Evolutionary conservation across 2,888 invertebrate genomes (phyloP), one percentile per base, ranked within the genome.

Genomic region (Pandemis cinnamomeana): DNA sequence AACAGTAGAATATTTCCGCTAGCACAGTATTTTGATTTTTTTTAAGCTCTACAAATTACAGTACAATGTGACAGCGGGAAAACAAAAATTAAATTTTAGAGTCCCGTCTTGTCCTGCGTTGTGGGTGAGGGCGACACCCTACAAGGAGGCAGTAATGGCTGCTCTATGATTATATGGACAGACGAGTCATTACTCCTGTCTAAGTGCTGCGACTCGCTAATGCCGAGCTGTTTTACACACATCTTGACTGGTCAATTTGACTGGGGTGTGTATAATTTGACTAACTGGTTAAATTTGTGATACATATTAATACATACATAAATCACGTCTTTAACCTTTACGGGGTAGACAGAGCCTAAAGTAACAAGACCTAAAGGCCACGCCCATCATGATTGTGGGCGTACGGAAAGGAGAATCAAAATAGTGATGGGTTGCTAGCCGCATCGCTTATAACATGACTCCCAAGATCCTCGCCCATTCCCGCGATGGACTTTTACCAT

Each of bases 121-220:
- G 15, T 7, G 0, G 64, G 70, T 66, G 20, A 7, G 51, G 80
- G 71, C 5, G 88, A 72, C 85, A 83, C 87, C 83, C 83, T 85
- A 86, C 84, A 81, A 81, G 81, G 84, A 85, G 91, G 88, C 87
- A 88, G 90, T 91, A 92, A 92, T 92, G 89, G 90, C 87, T 88
- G 92, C 91, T 92, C 92, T 93, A 94, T 93, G 93, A 93, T 93
- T 93, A 94, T 93, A 93, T 93, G 93, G 93, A 94, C 93, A 93
- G 93, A 91, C 91, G 93, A 93, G 91, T 91, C 93, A 91, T 93
- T 94, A 93, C 92, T 91, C 91, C 91, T 84, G 86, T 89, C 89
- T 92, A 93, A 94, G 93, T 93, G 93, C 93, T 92, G 89, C 87
- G 92, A 93, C 92, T 93, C 91, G 92, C 92, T 93, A 93, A 93